Base-by-base conservation (phyloP, 2,797 vertebrate species). In the Phrynocephalus vlangalii region DNA sequence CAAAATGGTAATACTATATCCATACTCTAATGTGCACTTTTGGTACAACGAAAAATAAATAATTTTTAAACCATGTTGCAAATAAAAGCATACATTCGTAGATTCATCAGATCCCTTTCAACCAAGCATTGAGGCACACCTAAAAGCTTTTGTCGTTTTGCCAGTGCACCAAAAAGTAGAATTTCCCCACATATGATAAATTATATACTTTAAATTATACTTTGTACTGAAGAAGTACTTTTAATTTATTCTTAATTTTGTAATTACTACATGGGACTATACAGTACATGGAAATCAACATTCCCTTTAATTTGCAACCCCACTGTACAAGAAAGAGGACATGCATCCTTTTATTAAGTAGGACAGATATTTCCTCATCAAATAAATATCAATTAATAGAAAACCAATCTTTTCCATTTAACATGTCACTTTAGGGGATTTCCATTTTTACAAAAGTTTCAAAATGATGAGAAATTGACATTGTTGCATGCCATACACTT, bases 31-130 rank as follows among this genome's bases (percentile, higher is more conserved):
- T 92, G 88, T 93, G 89, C 91, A 92, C 92, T 91, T 94, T 93
- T 91, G 91, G 92, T 92, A 90, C 89, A 92, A 94, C 79, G 94
- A 94, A 94, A 94, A 79, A 86, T 82, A 33, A 95, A 91, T 93
- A 93, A 96, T 95, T 96, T 95, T 92, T 94, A 92, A 93, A 91
- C 88, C 50, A 94, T 94, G 93, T 95, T 95, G 91, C 91, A 92
- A 96, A 92, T 95, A 94, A 92, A 94, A 91, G 90, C 81, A 94
- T 92, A 91, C 93, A 92, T 94, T 92, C 79, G 86, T 94, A 87
- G 94, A 93, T 92, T 92, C 93, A 94, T 90, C 89, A 93, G 67
- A 89, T 87, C 66, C 83, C 83, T 80, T 91, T 73, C 87, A 73
- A 7, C 33, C 15, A 24, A 73, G n/a, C n/a, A 85, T 70, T 73